A percentile compares a stretch with the other conserved stretches of the same genome.
Conservation (phyloP, 2,888 invertebrate species). For the Rotaria magnacalcarata region DNA sequence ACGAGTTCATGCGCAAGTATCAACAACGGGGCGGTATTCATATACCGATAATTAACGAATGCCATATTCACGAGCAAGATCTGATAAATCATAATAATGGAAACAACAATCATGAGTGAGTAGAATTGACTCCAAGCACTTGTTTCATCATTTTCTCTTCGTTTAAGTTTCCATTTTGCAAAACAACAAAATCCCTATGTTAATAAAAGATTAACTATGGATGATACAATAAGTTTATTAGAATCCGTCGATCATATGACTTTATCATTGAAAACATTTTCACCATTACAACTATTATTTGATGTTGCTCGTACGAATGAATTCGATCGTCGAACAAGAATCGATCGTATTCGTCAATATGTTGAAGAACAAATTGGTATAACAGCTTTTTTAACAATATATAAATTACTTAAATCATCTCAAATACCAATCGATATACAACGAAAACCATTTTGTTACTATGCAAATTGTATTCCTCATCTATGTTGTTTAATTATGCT, state of each 20-base stretch:
- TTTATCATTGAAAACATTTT: not conserved
- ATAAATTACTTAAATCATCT: slow-evolving; percentile 27
- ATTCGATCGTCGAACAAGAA: not conserved
- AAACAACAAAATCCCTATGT: not conserved
- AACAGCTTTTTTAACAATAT: slow-evolving; percentile 22
- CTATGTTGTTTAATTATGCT: slow-evolving; percentile 28
- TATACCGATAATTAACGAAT: not conserved
- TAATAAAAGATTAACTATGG: not conserved
- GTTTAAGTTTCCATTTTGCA: not conserved
- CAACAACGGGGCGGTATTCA: not conserved
- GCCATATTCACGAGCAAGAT: not conserved
- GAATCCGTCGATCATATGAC: not conserved
- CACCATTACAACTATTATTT: slow-evolving; percentile 19
- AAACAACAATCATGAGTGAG: not conserved
- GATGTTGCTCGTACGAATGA: not conserved
- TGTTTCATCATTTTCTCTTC: not conserved
- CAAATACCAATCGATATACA: not conserved
- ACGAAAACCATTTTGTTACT: slow-evolving; percentile 31
- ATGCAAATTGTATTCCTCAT: slow-evolving; percentile 15
- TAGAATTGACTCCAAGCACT: no score
- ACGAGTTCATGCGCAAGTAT: slow-evolving; percentile 28
- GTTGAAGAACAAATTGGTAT: slow-evolving; percentile 35
- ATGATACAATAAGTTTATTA: not conserved
- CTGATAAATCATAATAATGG: not conserved
- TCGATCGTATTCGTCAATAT: not conserved